Base-by-base conservation (phyloP, 2,888 invertebrate genomes). In the Parnassius mnemosyne region DNA sequence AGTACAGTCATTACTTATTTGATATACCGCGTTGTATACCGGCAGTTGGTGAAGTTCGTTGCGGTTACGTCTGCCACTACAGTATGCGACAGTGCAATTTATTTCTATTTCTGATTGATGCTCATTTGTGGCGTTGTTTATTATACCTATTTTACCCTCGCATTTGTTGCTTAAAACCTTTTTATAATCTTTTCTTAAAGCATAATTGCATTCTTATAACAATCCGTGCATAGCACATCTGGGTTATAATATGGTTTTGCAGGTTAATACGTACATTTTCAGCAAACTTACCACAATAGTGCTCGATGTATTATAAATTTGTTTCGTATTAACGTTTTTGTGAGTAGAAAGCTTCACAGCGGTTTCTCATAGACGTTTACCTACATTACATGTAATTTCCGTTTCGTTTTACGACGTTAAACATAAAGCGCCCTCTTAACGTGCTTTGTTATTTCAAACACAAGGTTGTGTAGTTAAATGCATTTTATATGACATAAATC, bases 11-110 rank as follows among this genome's bases (percentile, higher is more conserved):
- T 50, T 63, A 41, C 53, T 64, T 55, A 61, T 58, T 61, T 65
- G 54, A 55, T 54, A 51, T n/a, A 58, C 49, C 54, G 53, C 58
- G 41, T 54, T 20, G 34, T 46, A 53, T 57, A 57, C 53, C 57
- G 57, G 53, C 57, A 62, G 55, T 63, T 52, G 61, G 60, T 65
- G 64, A 65, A 65, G 57, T 63, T 68, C 60, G 66, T 74, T 84
- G 84, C 76, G 83, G 83, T 85, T 73, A 47, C 12, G 41, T 72
- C 64, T 54, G 66, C 65, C 74, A 78, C 84, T 84, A 83, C 82
- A 80, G 77, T 74, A 71, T 79, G 80, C 80, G 83, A 87, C 84
- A 81, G 76, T 69, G 77, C 79, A 83, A 83, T 83, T 82, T 83
- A 80, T 82, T 83, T 84, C 81, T 84, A 83, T 81, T 82, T 84